phyloP scores from a whole-genome alignment of 2,797 vertebrate genomes.

The Florisuga fusca region DNA sequence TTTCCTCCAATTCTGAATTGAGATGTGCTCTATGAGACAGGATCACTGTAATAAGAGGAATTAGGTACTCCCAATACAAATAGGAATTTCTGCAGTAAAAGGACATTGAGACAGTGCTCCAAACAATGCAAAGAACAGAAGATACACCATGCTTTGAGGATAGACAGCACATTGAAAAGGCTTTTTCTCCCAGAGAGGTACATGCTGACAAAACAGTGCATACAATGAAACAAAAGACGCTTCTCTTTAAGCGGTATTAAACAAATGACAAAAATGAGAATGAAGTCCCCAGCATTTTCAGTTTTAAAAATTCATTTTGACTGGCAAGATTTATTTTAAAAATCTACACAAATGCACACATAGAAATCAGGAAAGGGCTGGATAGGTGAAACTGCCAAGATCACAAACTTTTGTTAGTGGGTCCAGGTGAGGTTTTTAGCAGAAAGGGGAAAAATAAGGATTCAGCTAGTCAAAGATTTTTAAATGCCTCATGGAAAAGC shows the following conservation, averaged over 20 bases:
- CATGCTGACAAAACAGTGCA: constrained; percentile 84
- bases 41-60: constrained; percentile 81
- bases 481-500: neutral
- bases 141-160: constrained; percentile 84
- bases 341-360: constrained; percentile 52
- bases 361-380: constrained; percentile 53
- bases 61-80: constrained; percentile 74
- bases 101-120: constrained; percentile 77
- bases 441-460: constrained; percentile 24
- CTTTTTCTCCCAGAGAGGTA: constrained; percentile 74
- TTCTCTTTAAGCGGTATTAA: constrained; percentile 73
- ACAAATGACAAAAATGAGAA: constrained; percentile 91
- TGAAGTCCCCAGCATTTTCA: constrained; percentile 80
- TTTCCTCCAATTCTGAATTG: neutral
- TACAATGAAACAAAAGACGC: constrained; percentile 79
- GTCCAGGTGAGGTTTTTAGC: constrained; percentile 37
- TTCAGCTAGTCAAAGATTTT: neutral
- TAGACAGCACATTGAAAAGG: constrained; percentile 74
- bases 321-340: constrained; percentile 32
- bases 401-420: constrained; percentile 69
- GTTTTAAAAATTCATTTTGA: constrained; percentile 64
- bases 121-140: constrained; percentile 79
- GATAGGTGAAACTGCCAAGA: constrained; percentile 66
- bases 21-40: constrained; percentile 56
- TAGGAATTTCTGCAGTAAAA: constrained; percentile 73